phyloP scores from a whole-genome alignment of 2,888 invertebrate genomes.

The Spisula subtruncata region DNA sequence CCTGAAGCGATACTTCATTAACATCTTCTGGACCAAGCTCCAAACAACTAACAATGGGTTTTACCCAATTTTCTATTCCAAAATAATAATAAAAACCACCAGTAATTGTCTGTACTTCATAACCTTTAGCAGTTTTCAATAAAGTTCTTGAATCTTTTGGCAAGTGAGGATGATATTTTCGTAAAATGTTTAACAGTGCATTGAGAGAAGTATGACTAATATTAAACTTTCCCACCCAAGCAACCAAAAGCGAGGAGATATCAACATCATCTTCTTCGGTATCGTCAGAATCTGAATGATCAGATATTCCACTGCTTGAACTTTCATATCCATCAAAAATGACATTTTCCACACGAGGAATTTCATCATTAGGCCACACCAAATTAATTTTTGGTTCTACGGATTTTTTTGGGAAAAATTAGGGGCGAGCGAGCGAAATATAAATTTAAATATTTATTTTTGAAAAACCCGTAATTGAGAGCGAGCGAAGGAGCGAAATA shows the following conservation, averaged over 20 bases:
- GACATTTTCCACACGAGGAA: too few species aligned
- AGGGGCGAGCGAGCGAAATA: too few species aligned
- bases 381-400: too few species aligned
- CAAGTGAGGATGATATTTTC: slow-evolving; percentile 32
- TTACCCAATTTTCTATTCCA: slow-evolving; percentile 43
- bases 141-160: slow-evolving; percentile 63
- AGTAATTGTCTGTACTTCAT: slow-evolving; percentile 38
- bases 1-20: not conserved
- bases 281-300: not conserved
- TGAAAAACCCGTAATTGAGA: too few species aligned
- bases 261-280: not conserved
- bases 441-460: too few species aligned
- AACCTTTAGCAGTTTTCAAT: slow-evolving; percentile 39
- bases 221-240: slow-evolving; percentile 33
- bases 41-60: not conserved
- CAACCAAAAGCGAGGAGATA: not conserved
- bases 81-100: slow-evolving; percentile 65
- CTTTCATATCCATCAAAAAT: too few species aligned
- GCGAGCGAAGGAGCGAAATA: too few species aligned
- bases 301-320: too few species aligned
- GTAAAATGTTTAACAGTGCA: slow-evolving; percentile 36
- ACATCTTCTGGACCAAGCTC: not conserved
- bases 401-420: too few species aligned
- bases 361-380: too few species aligned
- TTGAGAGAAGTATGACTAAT: slow-evolving; percentile 33